Base-by-base conservation (phyloP, 2,113 vertebrate genomes). In the Podilymbus podiceps region DNA sequence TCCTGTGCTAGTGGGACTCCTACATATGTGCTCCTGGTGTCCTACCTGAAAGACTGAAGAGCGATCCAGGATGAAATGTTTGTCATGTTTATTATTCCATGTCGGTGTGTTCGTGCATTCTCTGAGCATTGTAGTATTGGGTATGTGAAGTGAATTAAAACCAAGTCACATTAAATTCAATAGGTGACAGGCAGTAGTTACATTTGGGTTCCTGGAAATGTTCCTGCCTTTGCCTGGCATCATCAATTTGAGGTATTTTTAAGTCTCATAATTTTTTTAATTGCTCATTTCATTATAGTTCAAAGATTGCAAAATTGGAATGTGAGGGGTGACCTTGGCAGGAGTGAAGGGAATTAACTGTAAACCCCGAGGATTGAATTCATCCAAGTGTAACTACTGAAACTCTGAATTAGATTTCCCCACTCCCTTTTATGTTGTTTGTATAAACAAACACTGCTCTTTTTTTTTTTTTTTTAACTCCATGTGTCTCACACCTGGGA, bases 361-460 rank as follows among this genome's bases (percentile, higher is more conserved):
- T 77, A 89, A 64, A 85, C 58, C 66, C 77, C 13, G 58, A 91
- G 87, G 87, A 91, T 79, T 3, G 0, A 58, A 96, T 76, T 83
- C 62, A 40, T 79, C 81, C 81, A 64, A 66, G 50, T 47, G 31
- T 49, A 84, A 14, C 87, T 91, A 74, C 89, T 91, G 93, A 16
- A 91, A 28, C 73, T 67, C 91, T 56, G 69, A 74, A 19, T 81
- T 52, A 75, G 27, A 63, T 76, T 21, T 23, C 8, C 14, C 5
- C 10, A 18, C 9, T 7, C 8, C 12, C 68, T 93, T 96, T 95
- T 53, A 91, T 94, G 66, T 88, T 94, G 88, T 90, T 85, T 89
- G 17, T 69, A 27, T 93, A 91, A 96, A 95, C 85, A 97, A 89
- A 66, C 52, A 22, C 28, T 22, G 33, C 62, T 89, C 35, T 25